Conservation (phyloP, 2,797 vertebrate genomes). For the Sebastes minor region DNA sequence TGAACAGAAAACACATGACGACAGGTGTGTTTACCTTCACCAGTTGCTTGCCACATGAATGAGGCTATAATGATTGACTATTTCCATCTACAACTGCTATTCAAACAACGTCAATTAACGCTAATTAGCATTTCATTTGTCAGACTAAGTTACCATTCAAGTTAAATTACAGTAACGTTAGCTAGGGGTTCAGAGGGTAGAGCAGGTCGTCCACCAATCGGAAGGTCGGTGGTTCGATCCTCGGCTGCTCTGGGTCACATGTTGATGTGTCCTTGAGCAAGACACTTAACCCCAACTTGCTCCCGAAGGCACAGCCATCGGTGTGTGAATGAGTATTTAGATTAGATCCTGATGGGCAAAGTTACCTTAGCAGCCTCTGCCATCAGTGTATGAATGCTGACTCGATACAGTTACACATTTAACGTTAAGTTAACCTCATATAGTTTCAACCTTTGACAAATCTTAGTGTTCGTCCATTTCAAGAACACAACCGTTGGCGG, state of each 20-base stretch:
- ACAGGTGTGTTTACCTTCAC: no score
- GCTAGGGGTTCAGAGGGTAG: background rate
- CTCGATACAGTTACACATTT: background rate
- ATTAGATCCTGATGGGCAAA: no score
- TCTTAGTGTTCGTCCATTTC: background rate
- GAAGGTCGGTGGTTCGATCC: no score
- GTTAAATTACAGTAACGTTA: background rate
- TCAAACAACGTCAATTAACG: background rate
- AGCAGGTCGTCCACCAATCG: no score
- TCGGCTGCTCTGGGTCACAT: no score
- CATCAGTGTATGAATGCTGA: no score
- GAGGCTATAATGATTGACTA: fast-evolving
- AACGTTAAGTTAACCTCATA: background rate
- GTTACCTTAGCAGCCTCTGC: no score
- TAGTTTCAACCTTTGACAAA: background rate
- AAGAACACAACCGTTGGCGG: background rate
- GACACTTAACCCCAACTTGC: no score
- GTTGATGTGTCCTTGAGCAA: no score
- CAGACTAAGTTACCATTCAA: background rate
- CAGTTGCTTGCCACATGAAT: fast-evolving
- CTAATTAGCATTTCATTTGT: background rate
- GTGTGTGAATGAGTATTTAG: no score
- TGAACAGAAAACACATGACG: no score
- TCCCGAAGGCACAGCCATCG: no score
- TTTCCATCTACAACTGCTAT: fast-evolving